A percentile compares a stretch with the other conserved stretches of the same genome.
phyloP scores from a whole-genome alignment of 2,797 vertebrate species.

The Dipus sagitta region DNA sequence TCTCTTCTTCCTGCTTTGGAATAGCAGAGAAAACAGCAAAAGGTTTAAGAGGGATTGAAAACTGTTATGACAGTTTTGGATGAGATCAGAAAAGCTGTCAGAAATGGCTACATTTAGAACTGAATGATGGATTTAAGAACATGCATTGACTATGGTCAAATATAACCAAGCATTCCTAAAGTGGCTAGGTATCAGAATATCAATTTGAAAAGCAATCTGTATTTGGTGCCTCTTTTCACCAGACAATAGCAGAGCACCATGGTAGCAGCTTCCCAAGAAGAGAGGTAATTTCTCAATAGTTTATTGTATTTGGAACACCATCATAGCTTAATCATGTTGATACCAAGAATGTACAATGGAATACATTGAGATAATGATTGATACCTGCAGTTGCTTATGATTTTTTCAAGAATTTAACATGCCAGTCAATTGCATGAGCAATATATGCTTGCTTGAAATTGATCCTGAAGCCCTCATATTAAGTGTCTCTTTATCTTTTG shows the following conservation, averaged over 20 bases:
- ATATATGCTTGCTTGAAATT: constrained; percentile 68
- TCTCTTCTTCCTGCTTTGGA: constrained; percentile 73
- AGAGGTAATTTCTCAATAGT: constrained; percentile 72
- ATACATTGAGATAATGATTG: constrained; percentile 77
- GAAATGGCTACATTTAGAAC: constrained; percentile 73
- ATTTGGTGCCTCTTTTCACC: constrained; percentile 62
- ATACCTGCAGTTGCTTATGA: constrained; percentile 72
- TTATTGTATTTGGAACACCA: constrained; percentile 71
- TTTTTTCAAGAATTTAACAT: constrained; percentile 76
- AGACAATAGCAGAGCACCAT: constrained; percentile 64
- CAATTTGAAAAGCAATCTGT: constrained; percentile 52
- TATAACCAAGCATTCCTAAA: constrained; percentile 76
- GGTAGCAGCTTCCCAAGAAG: constrained; percentile 50
- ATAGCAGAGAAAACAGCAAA: constrained; percentile 32
- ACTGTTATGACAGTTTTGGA: background rate
- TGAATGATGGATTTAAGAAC: constrained; percentile 75
- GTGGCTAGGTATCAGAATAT: constrained; percentile 58
- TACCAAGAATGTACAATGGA: constrained; percentile 66
- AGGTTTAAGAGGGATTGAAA: constrained; percentile 9
- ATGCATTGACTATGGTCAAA: constrained; percentile 71
- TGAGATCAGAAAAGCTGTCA: constrained; percentile 68
- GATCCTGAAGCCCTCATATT: constrained; percentile 71
- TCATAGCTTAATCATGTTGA: constrained; percentile 70
- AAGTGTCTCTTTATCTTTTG: constrained; percentile 63
- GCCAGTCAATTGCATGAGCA: constrained; percentile 77